Percentiles rank a stretch among this genome's conserved stretches.
phyloP scores from a whole-genome alignment of 2,113 vertebrate genomes.

The Hippolais icterina region DNA sequence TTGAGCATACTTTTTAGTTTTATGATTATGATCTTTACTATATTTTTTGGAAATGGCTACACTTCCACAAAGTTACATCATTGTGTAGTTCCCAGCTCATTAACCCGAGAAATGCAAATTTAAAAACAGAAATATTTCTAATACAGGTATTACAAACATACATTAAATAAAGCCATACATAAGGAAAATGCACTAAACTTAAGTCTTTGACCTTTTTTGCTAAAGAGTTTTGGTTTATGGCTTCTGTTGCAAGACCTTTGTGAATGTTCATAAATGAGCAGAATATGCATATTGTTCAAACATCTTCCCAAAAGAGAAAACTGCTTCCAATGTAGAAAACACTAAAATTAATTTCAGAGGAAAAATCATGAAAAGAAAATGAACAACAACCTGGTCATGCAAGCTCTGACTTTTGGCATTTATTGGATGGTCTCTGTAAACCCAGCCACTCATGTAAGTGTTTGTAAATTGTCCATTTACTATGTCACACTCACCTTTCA shows the following conservation, averaged over 20 bases:
- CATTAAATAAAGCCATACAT: neutral
- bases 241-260: neutral
- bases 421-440: neutral
- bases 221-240: neutral
- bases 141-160: neutral
- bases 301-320: neutral
- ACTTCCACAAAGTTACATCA: neutral
- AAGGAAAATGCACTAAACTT: neutral
- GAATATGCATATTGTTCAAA: neutral
- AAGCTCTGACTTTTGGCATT: neutral
- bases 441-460: fast-evolving
- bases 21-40: neutral
- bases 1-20: neutral
- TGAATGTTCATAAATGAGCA: neutral
- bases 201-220: neutral
- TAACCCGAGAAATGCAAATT: neutral
- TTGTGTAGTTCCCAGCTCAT: neutral
- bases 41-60: neutral
- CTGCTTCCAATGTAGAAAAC: neutral
- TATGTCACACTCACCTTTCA: neutral
- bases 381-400: neutral
- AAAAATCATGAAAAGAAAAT: neutral
- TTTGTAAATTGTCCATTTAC: no score
- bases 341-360: neutral
- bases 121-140: neutral